Percentiles rank a stretch among this genome's conserved stretches.
These are phyloP conservation scores for Bembecia ichneumoniformis DNA, from an alignment of 2,888 invertebrate genomes.

Conservation along the genomic window DNA sequence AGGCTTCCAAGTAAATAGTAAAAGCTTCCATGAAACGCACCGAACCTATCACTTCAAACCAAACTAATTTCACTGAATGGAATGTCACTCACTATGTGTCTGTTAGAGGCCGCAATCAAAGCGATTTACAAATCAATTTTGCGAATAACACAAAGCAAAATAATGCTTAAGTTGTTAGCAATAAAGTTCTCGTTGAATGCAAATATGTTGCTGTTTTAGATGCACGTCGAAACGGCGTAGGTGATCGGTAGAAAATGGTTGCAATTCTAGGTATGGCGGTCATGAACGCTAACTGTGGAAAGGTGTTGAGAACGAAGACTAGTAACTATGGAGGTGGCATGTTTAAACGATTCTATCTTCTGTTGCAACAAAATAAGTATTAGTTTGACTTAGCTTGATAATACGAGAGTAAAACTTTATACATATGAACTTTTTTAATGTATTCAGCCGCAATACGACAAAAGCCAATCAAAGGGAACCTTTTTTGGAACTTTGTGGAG, in stretches of 20 bases:
- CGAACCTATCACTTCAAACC: neutral
- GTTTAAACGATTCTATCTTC: too few relatives aligned
- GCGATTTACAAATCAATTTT: slow-evolving; percentile 1
- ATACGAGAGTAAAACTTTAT: too few relatives aligned
- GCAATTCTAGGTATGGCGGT: slow-evolving; percentile 22
- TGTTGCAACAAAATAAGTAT: too few relatives aligned
- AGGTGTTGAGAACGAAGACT: neutral
- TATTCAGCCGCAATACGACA: too few relatives aligned
- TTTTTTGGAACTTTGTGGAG: too few relatives aligned
- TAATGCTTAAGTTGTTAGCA: neutral
- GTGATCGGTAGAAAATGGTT: slow-evolving; percentile 50
- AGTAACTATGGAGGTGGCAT: neutral
- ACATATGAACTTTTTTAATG: too few relatives aligned
- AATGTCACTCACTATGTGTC: slow-evolving; percentile 23
- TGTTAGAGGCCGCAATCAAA: slow-evolving; percentile 17
- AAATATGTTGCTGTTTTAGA: neutral
- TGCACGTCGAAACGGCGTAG: slow-evolving; percentile 44
- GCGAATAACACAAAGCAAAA: neutral
- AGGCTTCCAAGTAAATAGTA: too few relatives aligned
- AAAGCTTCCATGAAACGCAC: neutral
- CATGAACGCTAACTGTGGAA: neutral
- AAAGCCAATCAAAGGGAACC: too few relatives aligned
- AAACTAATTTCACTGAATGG: slow-evolving; percentile 13
- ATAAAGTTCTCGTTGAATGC: neutral
- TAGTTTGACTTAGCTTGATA: too few relatives aligned